Percentiles rank a stretch among this genome's conserved stretches.
These are phyloP conservation scores for Syngnathus rostellatus DNA, from an alignment of 2,797 vertebrate genomes.

Conservation along the genomic window DNA sequence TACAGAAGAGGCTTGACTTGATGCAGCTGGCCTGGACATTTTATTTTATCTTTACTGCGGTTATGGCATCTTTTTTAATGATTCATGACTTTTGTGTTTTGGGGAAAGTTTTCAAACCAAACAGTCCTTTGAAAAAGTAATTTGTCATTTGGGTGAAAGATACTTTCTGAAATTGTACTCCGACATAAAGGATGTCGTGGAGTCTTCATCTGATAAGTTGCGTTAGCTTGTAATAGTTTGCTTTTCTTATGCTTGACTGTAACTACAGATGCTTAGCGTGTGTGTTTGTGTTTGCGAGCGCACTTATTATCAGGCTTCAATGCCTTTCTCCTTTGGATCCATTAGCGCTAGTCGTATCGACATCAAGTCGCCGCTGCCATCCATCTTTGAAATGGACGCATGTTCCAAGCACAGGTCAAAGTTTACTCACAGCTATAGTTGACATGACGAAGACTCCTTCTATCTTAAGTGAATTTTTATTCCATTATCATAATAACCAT, in stretches of 20 bases:
- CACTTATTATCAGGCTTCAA: constrained; percentile 33
- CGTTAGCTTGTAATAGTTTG: constrained; percentile 8
- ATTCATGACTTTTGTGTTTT: background rate
- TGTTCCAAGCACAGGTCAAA: background rate
- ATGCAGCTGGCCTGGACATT: background rate
- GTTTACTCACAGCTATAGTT: background rate
- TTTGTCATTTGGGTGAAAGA: background rate
- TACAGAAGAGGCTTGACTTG: background rate
- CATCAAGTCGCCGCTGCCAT: constrained; percentile 23
- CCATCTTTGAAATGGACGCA: background rate
- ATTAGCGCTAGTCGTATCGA: constrained; percentile 54
- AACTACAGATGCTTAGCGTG: constrained; percentile 20
- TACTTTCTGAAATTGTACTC: background rate
- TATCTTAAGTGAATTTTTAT: background rate
- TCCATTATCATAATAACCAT: background rate
- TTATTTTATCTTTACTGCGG: background rate
- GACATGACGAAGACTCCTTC: background rate
- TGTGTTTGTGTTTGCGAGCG: constrained; percentile 37
- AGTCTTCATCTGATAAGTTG: background rate
- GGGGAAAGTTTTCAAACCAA: background rate
- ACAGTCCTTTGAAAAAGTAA: background rate
- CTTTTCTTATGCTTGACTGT: constrained; percentile 31
- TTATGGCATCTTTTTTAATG: background rate
- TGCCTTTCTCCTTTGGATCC: constrained; percentile 34
- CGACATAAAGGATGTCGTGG: background rate